A percentile compares a stretch with the other conserved stretches of the same genome.
phyloP scores from a whole-genome alignment of 2,797 vertebrate genomes.

The Notolabrus celidotus region DNA sequence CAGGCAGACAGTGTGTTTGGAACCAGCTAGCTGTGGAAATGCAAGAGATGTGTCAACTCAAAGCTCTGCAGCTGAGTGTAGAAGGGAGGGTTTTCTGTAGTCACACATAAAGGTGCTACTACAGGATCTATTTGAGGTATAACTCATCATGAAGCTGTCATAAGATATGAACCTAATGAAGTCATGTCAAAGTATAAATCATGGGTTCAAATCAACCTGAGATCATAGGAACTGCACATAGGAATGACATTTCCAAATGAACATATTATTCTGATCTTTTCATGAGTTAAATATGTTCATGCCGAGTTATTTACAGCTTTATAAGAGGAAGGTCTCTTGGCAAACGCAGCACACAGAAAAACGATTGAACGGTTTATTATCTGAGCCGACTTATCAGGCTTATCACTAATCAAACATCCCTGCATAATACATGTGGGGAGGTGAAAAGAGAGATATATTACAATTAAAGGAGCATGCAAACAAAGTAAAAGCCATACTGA shows the following conservation, averaged over 20 bases:
- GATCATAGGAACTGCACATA: neutral
- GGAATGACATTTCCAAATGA: neutral
- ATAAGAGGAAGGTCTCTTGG: slow-evolving; percentile 18
- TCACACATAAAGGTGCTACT: neutral
- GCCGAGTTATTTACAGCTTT: slow-evolving; percentile 30
- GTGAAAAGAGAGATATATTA: slow-evolving; percentile 58
- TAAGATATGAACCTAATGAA: slow-evolving; percentile 23
- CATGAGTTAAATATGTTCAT: neutral
- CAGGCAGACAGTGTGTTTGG: slow-evolving; percentile 21
- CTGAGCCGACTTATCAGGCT: slow-evolving; percentile 45
- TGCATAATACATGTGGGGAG: slow-evolving; percentile 48
- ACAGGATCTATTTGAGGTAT: slow-evolving; percentile 16
- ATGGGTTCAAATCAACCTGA: neutral
- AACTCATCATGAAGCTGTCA: slow-evolving; percentile 26
- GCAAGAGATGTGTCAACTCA: slow-evolving; percentile 29
- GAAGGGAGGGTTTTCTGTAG: slow-evolving; percentile 5
- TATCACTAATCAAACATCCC: slow-evolving; percentile 73
- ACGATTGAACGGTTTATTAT: slow-evolving; percentile 69
- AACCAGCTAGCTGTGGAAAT: slow-evolving; percentile 41
- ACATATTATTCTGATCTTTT: neutral
- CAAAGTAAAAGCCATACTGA: slow-evolving; percentile 77
- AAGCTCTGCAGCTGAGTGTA: slow-evolving; percentile 17
- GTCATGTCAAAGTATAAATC: slow-evolving; percentile 22
- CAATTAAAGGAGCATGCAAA: slow-evolving; percentile 79
- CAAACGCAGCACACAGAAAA: slow-evolving; percentile 47